A percentile compares a stretch with the other conserved stretches of the same genome.
phyloP scores from a whole-genome alignment of 1,140 invertebrate species.

The Eupeodes corollae region DNA sequence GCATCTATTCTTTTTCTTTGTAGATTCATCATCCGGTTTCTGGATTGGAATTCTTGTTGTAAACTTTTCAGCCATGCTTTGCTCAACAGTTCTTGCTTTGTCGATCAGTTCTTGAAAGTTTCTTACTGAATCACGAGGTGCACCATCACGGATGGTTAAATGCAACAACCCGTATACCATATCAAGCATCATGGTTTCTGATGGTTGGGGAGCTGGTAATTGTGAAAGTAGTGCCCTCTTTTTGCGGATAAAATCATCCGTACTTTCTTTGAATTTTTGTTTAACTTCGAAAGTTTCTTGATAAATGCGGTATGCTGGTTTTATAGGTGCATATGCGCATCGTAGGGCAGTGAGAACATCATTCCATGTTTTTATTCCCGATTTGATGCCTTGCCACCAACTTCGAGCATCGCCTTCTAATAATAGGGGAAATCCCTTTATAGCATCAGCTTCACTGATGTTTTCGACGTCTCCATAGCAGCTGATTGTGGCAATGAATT shows the following conservation, averaged over 20 bases:
- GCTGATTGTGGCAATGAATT: constrained; percentile 13
- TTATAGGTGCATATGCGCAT: constrained; percentile 1
- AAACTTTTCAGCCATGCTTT: background rate
- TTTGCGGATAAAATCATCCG: constrained; percentile 5
- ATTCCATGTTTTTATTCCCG: constrained; percentile 7
- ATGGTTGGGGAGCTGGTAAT: background rate
- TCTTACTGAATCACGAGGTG: constrained; percentile 1
- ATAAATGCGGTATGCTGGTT: constrained; percentile 7
- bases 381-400: no score
- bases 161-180: constrained; percentile 10
- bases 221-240: constrained; percentile 5
- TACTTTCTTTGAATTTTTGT: constrained; percentile 4
- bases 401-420: constrained; percentile 10
- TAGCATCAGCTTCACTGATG: constrained; percentile 13
- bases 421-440: constrained; percentile 16
- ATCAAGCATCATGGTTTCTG: constrained; percentile 6
- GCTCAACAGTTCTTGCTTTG: no score
- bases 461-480: constrained; percentile 9
- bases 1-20: background rate
- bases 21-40: background rate
- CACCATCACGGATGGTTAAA: constrained; percentile 6
- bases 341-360: constrained; percentile 4
- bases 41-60: background rate
- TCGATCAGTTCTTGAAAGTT: constrained; percentile 6
- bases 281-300: constrained; percentile 5